Base-by-base conservation (phyloP, 92 coral and sea anemone genomes). In the Hydrozoanthus gracilis region DNA sequence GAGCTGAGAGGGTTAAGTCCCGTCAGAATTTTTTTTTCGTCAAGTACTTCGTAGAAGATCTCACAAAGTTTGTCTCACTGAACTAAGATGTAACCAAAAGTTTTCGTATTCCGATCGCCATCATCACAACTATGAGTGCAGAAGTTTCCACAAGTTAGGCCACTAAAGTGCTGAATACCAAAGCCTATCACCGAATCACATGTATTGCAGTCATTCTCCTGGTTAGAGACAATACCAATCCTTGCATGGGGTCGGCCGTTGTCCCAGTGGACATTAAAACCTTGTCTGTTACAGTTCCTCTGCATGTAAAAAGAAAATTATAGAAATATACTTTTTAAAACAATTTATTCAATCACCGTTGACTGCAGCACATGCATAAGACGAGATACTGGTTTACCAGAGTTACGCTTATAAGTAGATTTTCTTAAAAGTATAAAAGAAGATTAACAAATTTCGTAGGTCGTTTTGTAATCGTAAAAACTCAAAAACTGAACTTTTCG, bases 121-220 rank as follows among this genome's bases (percentile, higher is more conserved):
- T 9, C 49, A 48, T 75, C 88, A 46, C 79, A 66, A 0, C 2
- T 8, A 15, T 44, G 7, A 4, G 1, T 2, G 60, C 75, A 68
- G 8, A 0, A 44, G 17, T 86, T 86, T 18, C 89, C 89, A 44
- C 84, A 86, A 4, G 71, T 44, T 4, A 15, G 15, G 62, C 52
- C 48, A 4, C 8, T 27, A 11, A 18, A 2, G 5, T 3, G 61
- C 3, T 68, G 12, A 44, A 51, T 12, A 16, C 89, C 89, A 48
- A 80, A 88, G 3, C 90, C 90, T n/a, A 88, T 71, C 48, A 55
- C 67, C 2, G 90, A 79, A 82, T 88, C 90, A 20, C 73, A 71
- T 1, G 87, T 4, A 1, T 1, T 4, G 71, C 90, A 88, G 8
- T 88, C 20, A 4, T 70, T 80, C 67, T 88, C 87, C 35, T 88